Evolutionary conservation across 2,888 invertebrate species (phyloP).

Genomic region (Schizaphis graminum): DNA sequence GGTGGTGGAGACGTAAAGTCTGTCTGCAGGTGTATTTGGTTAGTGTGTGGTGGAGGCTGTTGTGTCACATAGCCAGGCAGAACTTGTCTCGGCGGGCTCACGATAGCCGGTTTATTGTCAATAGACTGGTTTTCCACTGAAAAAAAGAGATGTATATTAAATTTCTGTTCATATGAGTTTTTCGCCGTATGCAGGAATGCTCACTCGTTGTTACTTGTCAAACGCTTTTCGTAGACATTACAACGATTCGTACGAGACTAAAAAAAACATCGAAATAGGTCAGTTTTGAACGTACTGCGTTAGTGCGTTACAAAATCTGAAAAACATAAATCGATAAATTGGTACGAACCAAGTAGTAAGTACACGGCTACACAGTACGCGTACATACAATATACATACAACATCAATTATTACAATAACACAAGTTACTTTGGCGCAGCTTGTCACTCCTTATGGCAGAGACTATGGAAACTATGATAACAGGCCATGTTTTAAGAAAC

Average conservation of each 20-base stretch:
- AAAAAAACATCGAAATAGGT: neutral
- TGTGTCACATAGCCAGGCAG: conserved; percentile 34
- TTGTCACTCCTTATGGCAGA: conserved; percentile 37
- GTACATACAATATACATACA: conserved; percentile 23
- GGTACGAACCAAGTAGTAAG: neutral
- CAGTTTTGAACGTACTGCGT: conserved; percentile 25
- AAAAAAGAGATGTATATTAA: neutral
- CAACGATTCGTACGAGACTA: neutral
- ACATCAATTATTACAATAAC: conserved; percentile 55
- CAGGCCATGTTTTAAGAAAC: conserved; percentile 31
- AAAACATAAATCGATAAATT: conserved; percentile 45
- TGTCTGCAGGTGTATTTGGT: conserved; percentile 49
- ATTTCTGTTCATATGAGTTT: neutral
- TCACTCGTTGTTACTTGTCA: conserved; percentile 40
- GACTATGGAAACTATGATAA: conserved; percentile 37
- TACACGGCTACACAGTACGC: neutral
- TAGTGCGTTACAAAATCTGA: conserved; percentile 15
- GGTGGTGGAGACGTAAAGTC: conserved; percentile 59
- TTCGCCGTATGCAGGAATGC: neutral
- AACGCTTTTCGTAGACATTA: conserved; percentile 32
- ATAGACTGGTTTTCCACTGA: conserved; percentile 58
- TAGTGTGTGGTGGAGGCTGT: conserved; percentile 45
- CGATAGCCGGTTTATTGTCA: neutral
- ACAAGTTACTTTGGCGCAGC: conserved; percentile 45
- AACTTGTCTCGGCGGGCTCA: conserved; percentile 50